These are phyloP conservation scores for Oophaga pumilio DNA, from an alignment of 2,113 vertebrate genomes.

Conservation along the genomic window DNA sequence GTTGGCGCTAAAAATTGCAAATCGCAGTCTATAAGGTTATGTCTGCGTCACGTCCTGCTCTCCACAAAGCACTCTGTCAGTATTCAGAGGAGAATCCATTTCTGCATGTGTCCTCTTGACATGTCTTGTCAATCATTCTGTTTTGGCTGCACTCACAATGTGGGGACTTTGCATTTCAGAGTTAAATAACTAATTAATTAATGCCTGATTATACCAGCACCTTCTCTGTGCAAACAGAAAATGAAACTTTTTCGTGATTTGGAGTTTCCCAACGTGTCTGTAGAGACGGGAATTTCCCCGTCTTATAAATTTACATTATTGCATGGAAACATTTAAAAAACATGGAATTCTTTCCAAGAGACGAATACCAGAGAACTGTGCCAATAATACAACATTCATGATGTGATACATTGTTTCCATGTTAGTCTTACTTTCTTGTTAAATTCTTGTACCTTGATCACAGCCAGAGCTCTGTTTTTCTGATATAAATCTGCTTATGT, in stretches of 20 bases:
- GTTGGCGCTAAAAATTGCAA: no score
- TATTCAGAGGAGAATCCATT: no score
- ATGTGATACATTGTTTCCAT: no score
- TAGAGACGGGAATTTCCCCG: not conserved
- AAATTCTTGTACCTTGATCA: no score
- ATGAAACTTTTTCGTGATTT: not conserved
- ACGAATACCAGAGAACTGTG: not conserved
- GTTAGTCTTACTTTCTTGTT: no score
- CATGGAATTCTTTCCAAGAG: not conserved
- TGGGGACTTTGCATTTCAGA: not conserved
- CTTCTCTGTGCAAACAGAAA: not conserved
- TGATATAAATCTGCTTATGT: no score
- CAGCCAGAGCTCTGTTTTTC: no score
- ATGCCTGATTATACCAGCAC: not conserved
- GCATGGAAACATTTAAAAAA: not conserved
- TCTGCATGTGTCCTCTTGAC: no score
- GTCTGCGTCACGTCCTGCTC: no score
- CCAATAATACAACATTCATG: not conserved
- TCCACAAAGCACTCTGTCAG: no score
- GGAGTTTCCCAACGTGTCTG: not conserved
- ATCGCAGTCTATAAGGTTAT: no score
- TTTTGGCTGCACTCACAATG: not conserved
- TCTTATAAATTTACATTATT: not conserved
- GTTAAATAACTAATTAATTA: not conserved
- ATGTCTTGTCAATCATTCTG: no score